These are phyloP conservation scores for Helostoma temminkii DNA, from an alignment of 2,797 vertebrate species.

Conservation along the genomic window DNA sequence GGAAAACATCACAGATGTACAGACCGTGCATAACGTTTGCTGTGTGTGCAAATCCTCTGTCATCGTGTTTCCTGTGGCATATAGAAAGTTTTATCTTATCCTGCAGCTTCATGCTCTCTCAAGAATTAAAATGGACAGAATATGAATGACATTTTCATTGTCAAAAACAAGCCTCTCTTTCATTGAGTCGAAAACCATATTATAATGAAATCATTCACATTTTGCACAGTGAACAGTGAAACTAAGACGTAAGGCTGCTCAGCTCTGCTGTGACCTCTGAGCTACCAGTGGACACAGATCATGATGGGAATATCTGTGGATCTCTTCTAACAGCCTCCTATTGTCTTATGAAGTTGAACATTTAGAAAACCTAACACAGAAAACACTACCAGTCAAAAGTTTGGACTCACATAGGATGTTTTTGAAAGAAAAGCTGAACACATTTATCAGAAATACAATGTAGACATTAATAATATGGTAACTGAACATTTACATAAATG, in stretches of 20 bases:
- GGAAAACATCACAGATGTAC: background rate
- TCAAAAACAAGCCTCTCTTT: constrained; percentile 37
- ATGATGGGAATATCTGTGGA: constrained; percentile 5
- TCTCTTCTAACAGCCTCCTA: background rate
- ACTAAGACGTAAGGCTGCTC: background rate
- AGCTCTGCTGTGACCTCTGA: constrained; percentile 27
- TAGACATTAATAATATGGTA: too few species aligned
- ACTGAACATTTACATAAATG: too few species aligned
- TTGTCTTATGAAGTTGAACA: background rate
- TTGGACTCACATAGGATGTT: too few species aligned
- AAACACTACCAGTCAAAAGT: too few species aligned
- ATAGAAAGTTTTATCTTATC: constrained; percentile 2
- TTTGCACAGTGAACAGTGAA: background rate
- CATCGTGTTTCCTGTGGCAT: background rate
- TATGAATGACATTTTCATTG: constrained; percentile 9
- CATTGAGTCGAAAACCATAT: background rate
- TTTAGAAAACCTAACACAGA: too few species aligned
- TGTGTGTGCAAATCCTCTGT: background rate
- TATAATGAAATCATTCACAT: constrained; percentile 31
- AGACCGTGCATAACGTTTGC: too few species aligned
- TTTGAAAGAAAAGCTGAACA: too few species aligned
- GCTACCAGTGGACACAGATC: background rate
- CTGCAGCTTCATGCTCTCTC: background rate
- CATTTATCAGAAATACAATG: too few species aligned
- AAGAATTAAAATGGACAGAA: background rate